phyloP scores from a whole-genome alignment of 2,797 vertebrate species.

The Sebastes itinus region DNA sequence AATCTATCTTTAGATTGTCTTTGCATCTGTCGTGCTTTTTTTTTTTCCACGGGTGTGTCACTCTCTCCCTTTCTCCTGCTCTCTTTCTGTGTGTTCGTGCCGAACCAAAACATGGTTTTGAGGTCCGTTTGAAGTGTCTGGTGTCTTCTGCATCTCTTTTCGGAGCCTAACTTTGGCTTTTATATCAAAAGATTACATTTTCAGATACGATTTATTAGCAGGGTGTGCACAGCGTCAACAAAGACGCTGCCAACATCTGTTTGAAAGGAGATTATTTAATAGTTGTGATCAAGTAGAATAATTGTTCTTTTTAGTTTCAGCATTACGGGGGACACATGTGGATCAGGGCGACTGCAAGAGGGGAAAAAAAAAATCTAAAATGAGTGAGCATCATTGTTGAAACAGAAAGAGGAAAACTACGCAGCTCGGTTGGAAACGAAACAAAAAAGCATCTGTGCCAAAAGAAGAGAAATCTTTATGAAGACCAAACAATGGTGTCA shows the following conservation, averaged over 20 bases:
- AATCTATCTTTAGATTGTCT: conserved; percentile 48
- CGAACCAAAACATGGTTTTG: conserved; percentile 42
- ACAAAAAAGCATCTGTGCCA: conserved; percentile 65
- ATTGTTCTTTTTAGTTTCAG: neutral
- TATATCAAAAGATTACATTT: conserved; percentile 30
- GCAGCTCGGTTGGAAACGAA: conserved; percentile 34
- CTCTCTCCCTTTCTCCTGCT: conserved; percentile 1
- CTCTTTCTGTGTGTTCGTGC: neutral
- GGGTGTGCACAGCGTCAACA: conserved; percentile 49
- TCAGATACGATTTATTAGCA: conserved; percentile 51
- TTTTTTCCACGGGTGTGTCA: conserved; percentile 5
- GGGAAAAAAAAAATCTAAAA: conserved; percentile 13
- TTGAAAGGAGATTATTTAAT: conserved; percentile 15
- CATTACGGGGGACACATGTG: no score
- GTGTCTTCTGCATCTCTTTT: conserved; percentile 40
- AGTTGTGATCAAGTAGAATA: neutral
- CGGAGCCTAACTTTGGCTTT: conserved; percentile 24
- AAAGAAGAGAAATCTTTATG: conserved; percentile 71
- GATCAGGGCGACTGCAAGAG: no score
- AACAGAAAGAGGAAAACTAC: conserved; percentile 6
- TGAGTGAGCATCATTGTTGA: conserved; percentile 59
- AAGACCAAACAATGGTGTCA: conserved; percentile 74
- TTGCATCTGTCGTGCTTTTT: conserved; percentile 36
- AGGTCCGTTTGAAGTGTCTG: conserved; percentile 59
- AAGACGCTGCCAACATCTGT: conserved; percentile 45